These are phyloP conservation scores for Parauchenoglanis ngamensis DNA, from an alignment of 2,797 vertebrate species.

Conservation along the genomic window DNA sequence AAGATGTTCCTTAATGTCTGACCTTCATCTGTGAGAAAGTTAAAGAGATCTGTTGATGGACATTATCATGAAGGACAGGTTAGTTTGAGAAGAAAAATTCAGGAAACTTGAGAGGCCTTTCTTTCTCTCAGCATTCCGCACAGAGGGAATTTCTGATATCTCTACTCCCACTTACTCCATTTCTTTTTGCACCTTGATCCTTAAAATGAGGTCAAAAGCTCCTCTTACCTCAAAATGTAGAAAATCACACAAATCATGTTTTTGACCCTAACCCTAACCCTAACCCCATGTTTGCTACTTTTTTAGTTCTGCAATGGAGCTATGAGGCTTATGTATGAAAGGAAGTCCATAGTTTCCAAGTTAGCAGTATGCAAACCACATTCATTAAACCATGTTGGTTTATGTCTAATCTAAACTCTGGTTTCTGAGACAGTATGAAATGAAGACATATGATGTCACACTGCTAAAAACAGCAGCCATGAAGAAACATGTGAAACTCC, in stretches of 20 bases:
- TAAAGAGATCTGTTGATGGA: conserved; percentile 57
- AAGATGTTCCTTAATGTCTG: conserved; percentile 53
- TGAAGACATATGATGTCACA: too few relatives aligned
- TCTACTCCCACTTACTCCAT: background rate
- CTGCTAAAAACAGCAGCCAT: too few relatives aligned
- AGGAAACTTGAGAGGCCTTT: background rate
- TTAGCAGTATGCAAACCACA: background rate
- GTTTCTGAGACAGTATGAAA: too few relatives aligned
- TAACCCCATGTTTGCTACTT: background rate
- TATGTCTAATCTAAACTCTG: background rate
- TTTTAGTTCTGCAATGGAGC: background rate
- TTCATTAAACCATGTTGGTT: background rate
- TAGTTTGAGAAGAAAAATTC: background rate
- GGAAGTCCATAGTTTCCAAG: background rate
- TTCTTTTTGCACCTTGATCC: background rate
- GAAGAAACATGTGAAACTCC: background rate
- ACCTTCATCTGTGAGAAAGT: conserved; percentile 40
- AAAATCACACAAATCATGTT: background rate
- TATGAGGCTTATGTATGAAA: background rate
- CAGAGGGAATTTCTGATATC: background rate
- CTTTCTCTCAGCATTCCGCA: background rate
- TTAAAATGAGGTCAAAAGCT: background rate
- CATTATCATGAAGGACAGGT: conserved; percentile 40
- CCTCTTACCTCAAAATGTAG: background rate
- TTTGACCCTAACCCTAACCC: too few relatives aligned